Percentiles rank a stretch among this genome's conserved stretches.
phyloP scores from a whole-genome alignment of 2,797 vertebrate species.

The Balearica regulorum region DNA sequence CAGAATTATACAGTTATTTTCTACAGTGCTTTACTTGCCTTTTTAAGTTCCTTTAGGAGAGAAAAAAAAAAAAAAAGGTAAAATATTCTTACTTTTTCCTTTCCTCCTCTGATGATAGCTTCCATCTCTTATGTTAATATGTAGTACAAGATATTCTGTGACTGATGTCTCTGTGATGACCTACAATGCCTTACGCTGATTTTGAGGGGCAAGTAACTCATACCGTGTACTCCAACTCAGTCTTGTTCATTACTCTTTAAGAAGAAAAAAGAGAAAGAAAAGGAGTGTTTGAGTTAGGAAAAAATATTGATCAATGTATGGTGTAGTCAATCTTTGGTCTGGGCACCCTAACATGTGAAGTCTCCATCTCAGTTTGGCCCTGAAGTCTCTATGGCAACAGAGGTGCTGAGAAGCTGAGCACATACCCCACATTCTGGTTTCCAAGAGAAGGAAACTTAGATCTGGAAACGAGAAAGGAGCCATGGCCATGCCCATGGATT shows the following conservation, averaged over 20 bases:
- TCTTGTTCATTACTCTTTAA: background rate
- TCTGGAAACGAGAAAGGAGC: background rate
- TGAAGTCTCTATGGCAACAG: background rate
- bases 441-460: background rate
- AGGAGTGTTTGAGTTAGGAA: background rate
- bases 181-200: background rate
- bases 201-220: background rate
- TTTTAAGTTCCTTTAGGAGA: background rate
- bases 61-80: background rate
- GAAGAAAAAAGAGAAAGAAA: background rate
- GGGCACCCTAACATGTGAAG: background rate
- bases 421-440: background rate
- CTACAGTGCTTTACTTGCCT: background rate
- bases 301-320: background rate
- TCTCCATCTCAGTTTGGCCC: background rate
- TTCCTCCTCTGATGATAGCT: background rate
- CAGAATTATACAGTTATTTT: slow-evolving; percentile 45
- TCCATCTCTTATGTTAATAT: background rate
- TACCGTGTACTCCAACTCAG: rapidly evolving
- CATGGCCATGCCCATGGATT: background rate
- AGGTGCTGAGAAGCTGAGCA: rapidly evolving
- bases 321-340: background rate
- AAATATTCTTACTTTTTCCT: background rate
- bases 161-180: background rate
- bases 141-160: background rate